Conservation (phyloP, 2,888 invertebrate species). For the Sicus ferrugineus region DNA sequence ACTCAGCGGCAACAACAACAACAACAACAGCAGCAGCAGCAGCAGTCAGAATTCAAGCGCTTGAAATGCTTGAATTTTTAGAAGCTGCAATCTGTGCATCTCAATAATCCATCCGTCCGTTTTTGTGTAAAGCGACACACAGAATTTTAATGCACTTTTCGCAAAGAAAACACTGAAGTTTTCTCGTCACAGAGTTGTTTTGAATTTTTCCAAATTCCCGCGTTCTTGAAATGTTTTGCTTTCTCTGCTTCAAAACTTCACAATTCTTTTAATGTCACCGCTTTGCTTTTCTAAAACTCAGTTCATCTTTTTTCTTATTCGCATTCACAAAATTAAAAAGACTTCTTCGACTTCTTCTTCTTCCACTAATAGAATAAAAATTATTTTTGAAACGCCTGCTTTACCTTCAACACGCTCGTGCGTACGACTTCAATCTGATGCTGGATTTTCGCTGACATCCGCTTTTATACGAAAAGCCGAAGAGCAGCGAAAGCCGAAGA, state of each 20-base stretch:
- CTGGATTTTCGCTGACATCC: constrained; percentile 31
- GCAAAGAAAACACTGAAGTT: no score
- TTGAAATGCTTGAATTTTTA: no score
- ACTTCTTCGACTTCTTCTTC: neutral
- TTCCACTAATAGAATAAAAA: neutral
- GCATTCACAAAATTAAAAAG: neutral
- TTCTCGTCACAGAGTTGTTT: no score
- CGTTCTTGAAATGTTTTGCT: no score
- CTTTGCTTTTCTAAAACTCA: neutral
- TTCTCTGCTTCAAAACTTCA: no score
- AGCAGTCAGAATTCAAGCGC: no score
- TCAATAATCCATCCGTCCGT: no score
- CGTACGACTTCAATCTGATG: constrained; percentile 30
- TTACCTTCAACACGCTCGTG: constrained; percentile 32
- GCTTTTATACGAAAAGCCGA: constrained; percentile 26
- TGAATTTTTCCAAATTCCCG: no score
- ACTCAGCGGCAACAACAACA: neutral
- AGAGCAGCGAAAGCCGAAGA: constrained; percentile 7
- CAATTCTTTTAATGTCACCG: no score
- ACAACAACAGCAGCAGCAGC: neutral
- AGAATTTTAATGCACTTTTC: no score
- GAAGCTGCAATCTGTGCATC: no score
- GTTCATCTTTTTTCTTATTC: neutral
- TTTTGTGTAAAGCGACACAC: no score
- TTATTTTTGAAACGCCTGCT: neutral